Conservation (phyloP, 2,797 vertebrate genomes). For the Sebastes cheni region DNA sequence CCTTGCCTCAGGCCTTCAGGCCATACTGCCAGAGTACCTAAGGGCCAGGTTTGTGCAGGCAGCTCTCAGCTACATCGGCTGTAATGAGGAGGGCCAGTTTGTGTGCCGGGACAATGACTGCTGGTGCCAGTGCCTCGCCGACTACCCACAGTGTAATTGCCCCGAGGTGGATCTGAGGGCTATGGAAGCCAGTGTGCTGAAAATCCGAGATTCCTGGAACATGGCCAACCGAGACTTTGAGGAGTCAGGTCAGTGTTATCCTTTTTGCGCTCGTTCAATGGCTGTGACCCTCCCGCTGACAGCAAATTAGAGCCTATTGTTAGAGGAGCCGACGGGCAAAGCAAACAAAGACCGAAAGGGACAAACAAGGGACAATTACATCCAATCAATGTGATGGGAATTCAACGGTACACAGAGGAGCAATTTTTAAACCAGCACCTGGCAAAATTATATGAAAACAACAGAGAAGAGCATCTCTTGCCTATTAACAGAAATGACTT, state of each 20-base stretch:
- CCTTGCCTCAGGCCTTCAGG: slow-evolving; percentile 88
- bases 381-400: slow-evolving; percentile 20
- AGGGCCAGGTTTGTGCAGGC: slow-evolving; percentile 93
- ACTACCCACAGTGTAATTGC: slow-evolving; percentile 94
- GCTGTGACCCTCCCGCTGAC: slow-evolving; percentile 7
- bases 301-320: slow-evolving; percentile 31
- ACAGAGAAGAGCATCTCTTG: not conserved
- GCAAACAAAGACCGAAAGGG: slow-evolving; percentile 10
- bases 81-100: slow-evolving; percentile 96
- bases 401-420: not conserved
- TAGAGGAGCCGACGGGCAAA: slow-evolving; percentile 2
- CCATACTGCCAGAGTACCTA: slow-evolving; percentile 92
- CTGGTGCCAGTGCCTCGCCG: slow-evolving; percentile 92
- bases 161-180: slow-evolving; percentile 93
- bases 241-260: slow-evolving; percentile 88
- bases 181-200: slow-evolving; percentile 92
- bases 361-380: slow-evolving; percentile 14
- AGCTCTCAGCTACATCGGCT: slow-evolving; percentile 95
- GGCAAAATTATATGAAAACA: not conserved
- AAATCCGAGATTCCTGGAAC: slow-evolving; percentile 90
- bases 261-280: not conserved
- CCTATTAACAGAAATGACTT: not conserved
- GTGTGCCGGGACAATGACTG: slow-evolving; percentile 95
- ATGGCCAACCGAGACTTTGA: slow-evolving; percentile 92
- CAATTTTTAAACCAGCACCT: not conserved